Base-by-base conservation (phyloP, 1,140 invertebrate species). In the Drosophila saltans region DNA sequence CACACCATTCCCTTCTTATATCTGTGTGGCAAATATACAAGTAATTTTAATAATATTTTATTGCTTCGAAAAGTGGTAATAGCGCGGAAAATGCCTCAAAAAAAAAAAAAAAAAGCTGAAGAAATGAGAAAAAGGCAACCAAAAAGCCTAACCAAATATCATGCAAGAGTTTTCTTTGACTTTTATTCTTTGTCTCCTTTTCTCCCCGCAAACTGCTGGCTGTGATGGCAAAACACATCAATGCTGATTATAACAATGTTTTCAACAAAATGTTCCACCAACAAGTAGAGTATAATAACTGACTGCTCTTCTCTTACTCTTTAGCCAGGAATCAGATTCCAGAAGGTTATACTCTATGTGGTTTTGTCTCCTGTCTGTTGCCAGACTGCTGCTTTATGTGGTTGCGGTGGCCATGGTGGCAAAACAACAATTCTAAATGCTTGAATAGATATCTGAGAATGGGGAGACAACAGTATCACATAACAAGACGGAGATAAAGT, bases 1-100 rank as follows among this genome's bases (percentile, higher is more conserved):
- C 68, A 52, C 39, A 43, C 56, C 41, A 61, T 45, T 52, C 28
- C 52, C 56, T 28, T 58, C 60, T 61, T 24, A 39, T 21, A 7
- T 59, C 9, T 58, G 61, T 61, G 16, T 41, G 48, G 16, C 59
- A 33, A 79, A 76, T 73, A 85, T 91, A 48, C 45, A 52, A 52
- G 45, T 52, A 75, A 91, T 91, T 91, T 91, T 91, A 91, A 91
- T 91, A 91, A 91, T 83, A 90, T 91, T 91, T 91, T 90, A 91
- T 91, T 85, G 72, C 89, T 80, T 83, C 67, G 69, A 78, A 81
- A 90, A 73, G 77, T 75, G 79, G 80, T 83, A 88, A 89, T 83
- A 89, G 73, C 68, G 83, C 82, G 79, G 68, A 73, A 85, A 86
- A 86, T 82, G 72, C 24, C 55, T 70, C 63, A 52, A 56, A 26